phyloP scores from a whole-genome alignment of 1,140 invertebrate genomes.

The Chrysomallon squamiferum region DNA sequence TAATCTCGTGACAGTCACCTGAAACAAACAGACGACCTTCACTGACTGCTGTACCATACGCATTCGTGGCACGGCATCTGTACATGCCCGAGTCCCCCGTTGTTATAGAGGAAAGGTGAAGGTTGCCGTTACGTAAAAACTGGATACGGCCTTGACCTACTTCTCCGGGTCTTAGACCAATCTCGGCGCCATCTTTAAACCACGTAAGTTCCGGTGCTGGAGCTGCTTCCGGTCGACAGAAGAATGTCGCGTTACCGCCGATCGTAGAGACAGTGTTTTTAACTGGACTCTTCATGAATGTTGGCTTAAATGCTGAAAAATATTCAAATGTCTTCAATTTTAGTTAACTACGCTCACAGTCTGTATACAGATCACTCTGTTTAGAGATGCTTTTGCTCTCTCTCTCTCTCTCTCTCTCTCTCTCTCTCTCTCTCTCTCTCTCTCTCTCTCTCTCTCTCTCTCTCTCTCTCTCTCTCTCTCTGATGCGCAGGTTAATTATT shows the following conservation, averaged over 20 bases:
- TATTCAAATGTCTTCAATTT: background rate
- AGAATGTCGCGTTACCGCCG: constrained; percentile 88
- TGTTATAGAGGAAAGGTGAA: constrained; percentile 41
- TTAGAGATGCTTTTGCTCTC: background rate
- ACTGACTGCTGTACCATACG: constrained; percentile 4
- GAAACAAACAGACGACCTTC: background rate
- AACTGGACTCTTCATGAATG: constrained; percentile 88
- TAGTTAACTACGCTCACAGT: background rate
- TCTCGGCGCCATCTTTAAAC: constrained; percentile 86
- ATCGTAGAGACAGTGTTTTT: constrained; percentile 89
- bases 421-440: background rate
- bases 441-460: background rate
- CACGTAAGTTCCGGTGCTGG: constrained; percentile 87
- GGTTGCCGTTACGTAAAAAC: constrained; percentile 42
- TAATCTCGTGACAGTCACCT: background rate
- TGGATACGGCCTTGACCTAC: constrained; percentile 13
- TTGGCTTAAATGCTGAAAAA: constrained; percentile 78
- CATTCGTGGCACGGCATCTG: constrained; percentile 57
- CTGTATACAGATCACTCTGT: background rate
- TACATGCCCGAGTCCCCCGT: constrained; percentile 55
- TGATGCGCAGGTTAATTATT: background rate
- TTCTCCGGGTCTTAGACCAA: constrained; percentile 64
- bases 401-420: background rate
- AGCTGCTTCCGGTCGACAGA: constrained; percentile 93
- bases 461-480: background rate